phyloP scores from a whole-genome alignment of 2,113 vertebrate species.

The Marmota flaviventris region DNA sequence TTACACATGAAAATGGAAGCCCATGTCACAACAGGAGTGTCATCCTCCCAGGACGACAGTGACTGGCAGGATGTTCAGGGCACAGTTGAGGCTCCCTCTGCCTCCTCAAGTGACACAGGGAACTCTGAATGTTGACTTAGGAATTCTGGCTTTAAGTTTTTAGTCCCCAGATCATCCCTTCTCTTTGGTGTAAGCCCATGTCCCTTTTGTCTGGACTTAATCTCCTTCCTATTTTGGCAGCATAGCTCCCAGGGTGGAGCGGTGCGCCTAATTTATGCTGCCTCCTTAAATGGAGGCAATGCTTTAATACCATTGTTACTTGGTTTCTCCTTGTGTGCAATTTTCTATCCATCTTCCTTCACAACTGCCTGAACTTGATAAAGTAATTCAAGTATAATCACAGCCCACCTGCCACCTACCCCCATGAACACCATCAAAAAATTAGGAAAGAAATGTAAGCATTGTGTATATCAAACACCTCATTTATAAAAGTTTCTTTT shows the following conservation, averaged over 20 bases:
- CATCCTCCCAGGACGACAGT: not conserved
- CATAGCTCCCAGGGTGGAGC: not conserved
- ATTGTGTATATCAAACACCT: not conserved
- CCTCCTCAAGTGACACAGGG: not conserved
- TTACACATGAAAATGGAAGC: not conserved
- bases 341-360: not conserved
- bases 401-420: not conserved
- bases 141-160: not conserved
- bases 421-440: not conserved
- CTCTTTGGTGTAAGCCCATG: not conserved
- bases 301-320: not conserved
- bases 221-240: not conserved
- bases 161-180: not conserved
- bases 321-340: not conserved
- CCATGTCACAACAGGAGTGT: not conserved
- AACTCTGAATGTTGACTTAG: not conserved
- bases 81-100: no score
- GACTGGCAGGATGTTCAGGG: not conserved
- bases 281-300: not conserved
- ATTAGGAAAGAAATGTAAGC: not conserved
- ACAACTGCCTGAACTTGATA: not conserved
- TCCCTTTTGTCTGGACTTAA: not conserved
- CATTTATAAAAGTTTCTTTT: not conserved
- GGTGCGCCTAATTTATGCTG: not conserved
- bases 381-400: not conserved